These are phyloP conservation scores for Pangasianodon hypophthalmus DNA, from an alignment of 2,113 vertebrate species.

Conservation along the genomic window DNA sequence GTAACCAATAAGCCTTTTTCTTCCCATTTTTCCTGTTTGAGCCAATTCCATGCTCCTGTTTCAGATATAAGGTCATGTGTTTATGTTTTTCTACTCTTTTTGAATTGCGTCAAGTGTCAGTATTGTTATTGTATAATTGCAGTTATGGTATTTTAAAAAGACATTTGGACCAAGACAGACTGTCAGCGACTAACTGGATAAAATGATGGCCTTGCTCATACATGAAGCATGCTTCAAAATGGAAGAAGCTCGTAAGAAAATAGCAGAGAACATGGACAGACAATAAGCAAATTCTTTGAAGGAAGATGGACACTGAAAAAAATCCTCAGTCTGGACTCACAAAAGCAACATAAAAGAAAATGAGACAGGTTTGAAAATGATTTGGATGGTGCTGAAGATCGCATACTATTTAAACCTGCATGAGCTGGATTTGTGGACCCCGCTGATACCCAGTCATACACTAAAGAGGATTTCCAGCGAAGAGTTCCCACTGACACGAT, in stretches of 20 bases:
- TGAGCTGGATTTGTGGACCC: neutral
- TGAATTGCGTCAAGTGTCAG: constrained; percentile 69
- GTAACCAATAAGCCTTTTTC: constrained; percentile 8
- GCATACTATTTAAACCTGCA: neutral
- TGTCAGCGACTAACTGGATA: neutral
- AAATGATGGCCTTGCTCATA: constrained; percentile 8
- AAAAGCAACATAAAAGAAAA: constrained; percentile 2
- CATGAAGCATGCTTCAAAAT: constrained; percentile 23
- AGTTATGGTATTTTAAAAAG: constrained; percentile 22
- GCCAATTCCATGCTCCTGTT: constrained; percentile 23
- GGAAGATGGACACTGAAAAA: neutral
- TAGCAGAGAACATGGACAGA: neutral
- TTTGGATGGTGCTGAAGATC: constrained; percentile 28
- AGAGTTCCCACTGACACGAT: neutral
- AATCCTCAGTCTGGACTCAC: neutral
- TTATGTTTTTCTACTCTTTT: constrained; percentile 56
- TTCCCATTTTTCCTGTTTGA: constrained; percentile 17
- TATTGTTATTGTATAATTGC: constrained; percentile 72
- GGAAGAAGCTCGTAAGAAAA: neutral
- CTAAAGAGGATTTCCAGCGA: neutral
- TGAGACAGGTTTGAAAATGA: neutral
- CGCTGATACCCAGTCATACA: neutral
- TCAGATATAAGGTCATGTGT: constrained; percentile 4
- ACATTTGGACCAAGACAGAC: constrained; percentile 13
- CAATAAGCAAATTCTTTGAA: constrained; percentile 6